A percentile compares a stretch with the other conserved stretches of the same genome.
Evolutionary conservation across 2,113 vertebrate species (phyloP).

Genomic region (Charadrius vociferus): DNA sequence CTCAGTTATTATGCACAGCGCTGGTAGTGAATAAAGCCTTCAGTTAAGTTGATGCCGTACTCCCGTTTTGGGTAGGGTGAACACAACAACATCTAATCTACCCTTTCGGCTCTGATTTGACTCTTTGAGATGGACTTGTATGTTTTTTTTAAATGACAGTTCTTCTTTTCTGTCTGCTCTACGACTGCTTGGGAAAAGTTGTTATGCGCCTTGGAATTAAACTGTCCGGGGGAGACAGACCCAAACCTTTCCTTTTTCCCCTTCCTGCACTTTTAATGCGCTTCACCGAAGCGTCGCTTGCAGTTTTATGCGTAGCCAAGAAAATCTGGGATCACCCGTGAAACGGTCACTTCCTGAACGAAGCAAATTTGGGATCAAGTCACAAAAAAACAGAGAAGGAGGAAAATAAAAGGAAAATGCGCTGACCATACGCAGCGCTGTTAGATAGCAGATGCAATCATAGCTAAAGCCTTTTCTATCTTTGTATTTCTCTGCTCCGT

Average conservation of each 20-base stretch:
- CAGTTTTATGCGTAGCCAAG: not conserved
- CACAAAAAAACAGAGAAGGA: not conserved
- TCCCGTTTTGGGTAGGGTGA: not conserved
- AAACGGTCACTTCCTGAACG: not conserved
- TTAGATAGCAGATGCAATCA: not conserved
- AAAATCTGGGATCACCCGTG: not conserved
- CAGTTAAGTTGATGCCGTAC: not conserved
- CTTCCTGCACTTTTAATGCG: not conserved
- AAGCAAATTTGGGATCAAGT: not conserved
- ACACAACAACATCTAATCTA: not conserved
- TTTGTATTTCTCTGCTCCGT: not conserved
- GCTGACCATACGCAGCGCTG: accelerated
- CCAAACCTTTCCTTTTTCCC: not conserved
- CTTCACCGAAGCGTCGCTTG: not conserved
- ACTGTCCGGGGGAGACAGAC: not conserved
- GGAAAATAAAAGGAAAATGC: not conserved
- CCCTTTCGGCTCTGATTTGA: not conserved
- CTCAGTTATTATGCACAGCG: not conserved
- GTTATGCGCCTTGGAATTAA: not conserved
- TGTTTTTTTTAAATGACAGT: not conserved
- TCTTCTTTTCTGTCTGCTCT: not conserved
- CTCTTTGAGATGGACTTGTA: not conserved
- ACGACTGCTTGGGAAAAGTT: not conserved
- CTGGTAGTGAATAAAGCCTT: not conserved
- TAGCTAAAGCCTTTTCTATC: not conserved